Percentiles rank a stretch among this genome's conserved stretches.
Conservation (phyloP, 1,140 invertebrate species). For the Subanguina moxae region DNA sequence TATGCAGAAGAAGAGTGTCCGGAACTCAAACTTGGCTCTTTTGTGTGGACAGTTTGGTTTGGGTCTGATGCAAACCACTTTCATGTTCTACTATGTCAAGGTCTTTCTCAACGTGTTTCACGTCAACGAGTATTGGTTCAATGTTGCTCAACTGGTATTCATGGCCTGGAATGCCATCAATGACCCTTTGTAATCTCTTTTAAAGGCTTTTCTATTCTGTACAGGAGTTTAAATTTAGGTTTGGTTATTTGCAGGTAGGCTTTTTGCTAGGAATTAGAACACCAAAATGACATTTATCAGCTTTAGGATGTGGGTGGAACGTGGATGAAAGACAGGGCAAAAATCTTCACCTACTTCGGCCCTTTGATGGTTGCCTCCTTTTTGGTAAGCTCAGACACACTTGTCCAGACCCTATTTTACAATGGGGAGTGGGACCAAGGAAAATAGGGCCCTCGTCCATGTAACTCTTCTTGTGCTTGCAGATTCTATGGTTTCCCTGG, state of each 20-base stretch:
- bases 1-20: neutral
- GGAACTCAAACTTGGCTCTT: constrained; percentile 28
- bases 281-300: constrained; percentile 6
- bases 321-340: constrained; percentile 59
- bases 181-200: constrained; percentile 57
- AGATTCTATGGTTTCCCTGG: constrained; percentile 61
- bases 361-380: constrained; percentile 61
- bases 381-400: constrained; percentile 44
- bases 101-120: constrained; percentile 62
- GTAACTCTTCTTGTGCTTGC: neutral
- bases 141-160: constrained; percentile 60
- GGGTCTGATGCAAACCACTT: constrained; percentile 45
- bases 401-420: no score
- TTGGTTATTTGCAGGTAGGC: constrained; percentile 58
- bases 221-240: constrained; percentile 26
- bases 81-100: constrained; percentile 56
- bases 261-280: neutral
- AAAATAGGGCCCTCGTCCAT: no score
- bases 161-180: constrained; percentile 63
- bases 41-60: constrained; percentile 47
- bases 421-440: no score
- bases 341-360: constrained; percentile 60
- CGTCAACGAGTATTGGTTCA: constrained; percentile 62
- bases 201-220: no score
- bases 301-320: constrained; percentile 41